Base-by-base conservation (phyloP, 2,888 invertebrate species). In the Melanchra persicariae region DNA sequence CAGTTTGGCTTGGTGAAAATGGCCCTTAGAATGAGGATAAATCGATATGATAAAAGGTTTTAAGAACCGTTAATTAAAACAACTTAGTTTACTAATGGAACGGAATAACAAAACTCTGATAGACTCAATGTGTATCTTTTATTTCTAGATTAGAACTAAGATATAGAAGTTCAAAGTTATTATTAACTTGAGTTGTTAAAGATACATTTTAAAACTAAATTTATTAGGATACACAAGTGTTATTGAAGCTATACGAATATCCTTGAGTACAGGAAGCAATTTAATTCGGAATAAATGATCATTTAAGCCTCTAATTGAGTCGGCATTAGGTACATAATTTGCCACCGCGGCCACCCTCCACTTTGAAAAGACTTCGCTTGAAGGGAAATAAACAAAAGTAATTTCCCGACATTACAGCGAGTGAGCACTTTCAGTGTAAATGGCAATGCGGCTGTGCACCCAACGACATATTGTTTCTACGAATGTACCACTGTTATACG, bases 391-490 rank as follows among this genome's bases (percentile, higher is more conserved):
- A 89, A 87, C 86, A 84, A 79, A 87, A 87, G 87, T 86, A 88
- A 89, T 88, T 88, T 89, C 84, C 87, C 74, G 84, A 83, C 85
- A 87, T 89, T 87, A 86, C 85, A 82, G 85, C 79, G 79, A 88
- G 87, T 84, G 85, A 89, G 87, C 85, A 86, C 87, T 89, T 90
- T 87, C 86, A 88, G 88, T 84, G 85, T 85, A 89, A 91, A 91
- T 90, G 87, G 87, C 86, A 82, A 78, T 82, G 84, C 78, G 81
- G 81, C 82, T 85, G 85, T 88, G 88, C 89, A 89, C 85, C 84
- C 82, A 85, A 87, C 87, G 87, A 89, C 86, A 87, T 88, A 89
- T 88, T 91, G 90, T 91, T 92, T 90, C 90, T 90, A 78, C 83
- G 88, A 91, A 91, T 87, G 87, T 87, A 87, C 84, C 74, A 82